Conservation (phyloP, 2,888 invertebrate species). For the Sinohyriopsis cumingii region DNA sequence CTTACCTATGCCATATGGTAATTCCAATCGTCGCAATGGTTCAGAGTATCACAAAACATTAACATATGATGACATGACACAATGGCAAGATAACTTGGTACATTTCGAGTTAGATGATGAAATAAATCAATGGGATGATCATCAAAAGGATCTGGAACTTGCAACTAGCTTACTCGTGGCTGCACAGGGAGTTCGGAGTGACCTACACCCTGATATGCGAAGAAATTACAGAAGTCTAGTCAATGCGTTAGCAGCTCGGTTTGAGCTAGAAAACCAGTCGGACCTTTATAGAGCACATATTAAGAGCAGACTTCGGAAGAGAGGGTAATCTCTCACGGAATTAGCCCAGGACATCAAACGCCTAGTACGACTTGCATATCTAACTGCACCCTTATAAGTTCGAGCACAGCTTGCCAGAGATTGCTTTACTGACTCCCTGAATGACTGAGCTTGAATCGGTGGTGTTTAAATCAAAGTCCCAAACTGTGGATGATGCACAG, state of each 20-base stretch:
- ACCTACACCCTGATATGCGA: not conserved
- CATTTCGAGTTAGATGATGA: not conserved
- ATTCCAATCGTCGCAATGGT: too few species aligned
- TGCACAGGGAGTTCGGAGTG: slow-evolving; percentile 3
- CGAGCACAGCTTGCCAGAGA: not conserved
- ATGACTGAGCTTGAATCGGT: too few species aligned
- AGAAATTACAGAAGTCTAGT: slow-evolving; percentile 4
- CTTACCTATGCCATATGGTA: too few species aligned
- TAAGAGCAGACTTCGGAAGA: not conserved
- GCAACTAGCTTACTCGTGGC: slow-evolving; percentile 3
- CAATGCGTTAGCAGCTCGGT: not conserved
- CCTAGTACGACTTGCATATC: not conserved
- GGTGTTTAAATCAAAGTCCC: slow-evolving; percentile 1
- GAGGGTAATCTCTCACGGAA: slow-evolving; percentile 10
- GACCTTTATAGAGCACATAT: slow-evolving; percentile 6
- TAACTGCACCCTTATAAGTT: not conserved
- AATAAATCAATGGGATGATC: slow-evolving; percentile 8
- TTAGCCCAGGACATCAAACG: slow-evolving; percentile 5
- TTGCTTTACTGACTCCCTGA: too few species aligned
- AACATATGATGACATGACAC: not conserved
- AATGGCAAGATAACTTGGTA: not conserved
- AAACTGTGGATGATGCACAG: too few species aligned
- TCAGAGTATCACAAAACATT: not conserved
- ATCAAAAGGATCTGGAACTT: not conserved
- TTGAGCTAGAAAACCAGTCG: slow-evolving; percentile 6